These are phyloP conservation scores for Gulo gulo DNA, from an alignment of 2,113 vertebrate species.

Conservation along the genomic window DNA sequence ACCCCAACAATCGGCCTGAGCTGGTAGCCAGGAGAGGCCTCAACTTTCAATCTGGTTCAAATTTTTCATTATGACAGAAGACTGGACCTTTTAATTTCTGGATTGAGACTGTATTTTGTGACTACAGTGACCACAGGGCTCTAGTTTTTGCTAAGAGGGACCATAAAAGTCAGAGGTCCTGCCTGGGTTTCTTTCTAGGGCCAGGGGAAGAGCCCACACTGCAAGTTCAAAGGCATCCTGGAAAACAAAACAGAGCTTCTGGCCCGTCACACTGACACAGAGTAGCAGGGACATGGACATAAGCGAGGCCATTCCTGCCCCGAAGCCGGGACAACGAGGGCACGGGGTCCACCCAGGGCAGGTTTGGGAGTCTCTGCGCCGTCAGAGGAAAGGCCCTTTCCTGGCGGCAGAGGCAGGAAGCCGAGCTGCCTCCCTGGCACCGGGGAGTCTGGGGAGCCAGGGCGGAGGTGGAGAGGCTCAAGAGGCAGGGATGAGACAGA, in stretches of 20 bases:
- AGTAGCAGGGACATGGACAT: background rate
- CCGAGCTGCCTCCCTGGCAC: conserved; percentile 15
- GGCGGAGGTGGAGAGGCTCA: background rate
- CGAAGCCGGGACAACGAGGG: background rate
- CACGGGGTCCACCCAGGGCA: background rate
- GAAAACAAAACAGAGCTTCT: background rate
- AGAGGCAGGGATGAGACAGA: background rate
- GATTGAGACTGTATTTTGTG: background rate
- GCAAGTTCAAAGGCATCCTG: background rate
- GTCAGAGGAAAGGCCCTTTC: background rate
- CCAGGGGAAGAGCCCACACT: background rate
- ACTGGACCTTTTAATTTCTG: background rate
- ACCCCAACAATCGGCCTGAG: background rate
- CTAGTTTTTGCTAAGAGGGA: background rate
- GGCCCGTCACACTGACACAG: fast-evolving
- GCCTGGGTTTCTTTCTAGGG: background rate
- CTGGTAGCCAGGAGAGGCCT: background rate
- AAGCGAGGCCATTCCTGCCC: background rate
- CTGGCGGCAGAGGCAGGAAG: background rate
- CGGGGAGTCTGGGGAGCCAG: background rate
- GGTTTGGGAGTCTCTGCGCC: background rate
- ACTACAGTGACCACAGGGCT: background rate
- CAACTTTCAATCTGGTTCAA: background rate
- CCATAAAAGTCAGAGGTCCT: background rate
- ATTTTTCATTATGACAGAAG: background rate